Percentiles rank a stretch among this genome's conserved stretches.
Evolutionary conservation across 2,888 invertebrate genomes (phyloP).

Genomic region (Dendrolimus houi): DNA sequence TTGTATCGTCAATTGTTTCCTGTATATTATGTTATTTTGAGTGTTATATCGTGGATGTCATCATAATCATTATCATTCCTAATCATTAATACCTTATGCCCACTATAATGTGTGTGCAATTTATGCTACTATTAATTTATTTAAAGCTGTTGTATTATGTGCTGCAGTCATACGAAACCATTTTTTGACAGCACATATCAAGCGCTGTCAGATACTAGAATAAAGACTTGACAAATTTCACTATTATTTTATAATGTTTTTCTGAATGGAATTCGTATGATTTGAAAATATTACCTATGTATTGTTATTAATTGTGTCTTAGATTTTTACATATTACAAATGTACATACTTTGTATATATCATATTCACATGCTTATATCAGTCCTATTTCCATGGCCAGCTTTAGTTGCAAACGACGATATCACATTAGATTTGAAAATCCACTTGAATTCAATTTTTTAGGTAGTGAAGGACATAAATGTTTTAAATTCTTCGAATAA

Average conservation of each 20-base stretch:
- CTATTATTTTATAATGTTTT: no score
- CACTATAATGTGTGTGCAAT: slow-evolving; percentile 15
- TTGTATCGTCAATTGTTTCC: not conserved
- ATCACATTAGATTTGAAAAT: no score
- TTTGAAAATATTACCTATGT: no score
- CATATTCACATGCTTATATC: slow-evolving; percentile 46
- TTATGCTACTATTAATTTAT: slow-evolving; percentile 9
- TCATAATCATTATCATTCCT: slow-evolving; percentile 19
- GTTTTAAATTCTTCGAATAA: no score
- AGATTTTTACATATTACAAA: not conserved
- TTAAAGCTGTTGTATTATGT: slow-evolving; percentile 5
- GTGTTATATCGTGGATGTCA: slow-evolving; percentile 13
- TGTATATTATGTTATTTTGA: slow-evolving; percentile 22
- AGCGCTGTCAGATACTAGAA: no score
- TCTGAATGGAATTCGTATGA: no score
- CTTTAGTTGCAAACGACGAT: slow-evolving; percentile 19
- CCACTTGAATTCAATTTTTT: no score
- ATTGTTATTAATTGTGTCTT: no score
- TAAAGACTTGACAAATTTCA: no score
- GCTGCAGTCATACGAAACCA: not conserved
- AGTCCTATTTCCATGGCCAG: slow-evolving; percentile 51
- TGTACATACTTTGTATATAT: slow-evolving; percentile 10
- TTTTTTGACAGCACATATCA: not conserved
- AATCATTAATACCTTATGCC: slow-evolving; percentile 9
- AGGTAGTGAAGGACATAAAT: no score